Evolutionary conservation across 1,140 invertebrate genomes (phyloP).

Genomic region (Leptinotarsa undecemlineata): DNA sequence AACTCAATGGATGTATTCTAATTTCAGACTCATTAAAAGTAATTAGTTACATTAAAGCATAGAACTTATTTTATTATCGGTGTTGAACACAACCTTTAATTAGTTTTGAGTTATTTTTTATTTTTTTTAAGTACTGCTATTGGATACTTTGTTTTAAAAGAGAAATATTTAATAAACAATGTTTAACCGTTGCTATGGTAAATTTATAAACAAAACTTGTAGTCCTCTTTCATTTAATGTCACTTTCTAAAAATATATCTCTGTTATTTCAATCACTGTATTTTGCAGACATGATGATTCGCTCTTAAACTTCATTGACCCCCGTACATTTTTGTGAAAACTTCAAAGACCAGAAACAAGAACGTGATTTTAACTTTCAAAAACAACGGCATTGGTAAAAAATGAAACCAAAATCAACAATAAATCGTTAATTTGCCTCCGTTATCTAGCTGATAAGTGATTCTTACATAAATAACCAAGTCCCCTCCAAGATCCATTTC

Average conservation of each 20-base stretch:
- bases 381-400: not conserved
- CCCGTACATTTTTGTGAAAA: not conserved
- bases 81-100: too few species aligned
- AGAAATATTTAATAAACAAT: too few species aligned
- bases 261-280: not conserved
- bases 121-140: too few species aligned
- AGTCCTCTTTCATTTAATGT: too few species aligned
- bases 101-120: too few species aligned
- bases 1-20: too few species aligned
- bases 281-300: not conserved
- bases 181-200: too few species aligned
- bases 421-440: constrained; percentile 13
- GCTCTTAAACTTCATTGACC: not conserved
- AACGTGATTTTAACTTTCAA: not conserved
- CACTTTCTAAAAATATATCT: not conserved
- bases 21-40: too few species aligned
- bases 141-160: too few species aligned
- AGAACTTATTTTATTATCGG: too few species aligned
- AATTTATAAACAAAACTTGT: too few species aligned
- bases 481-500: constrained; percentile 23
- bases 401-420: not conserved
- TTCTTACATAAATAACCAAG: constrained; percentile 39
- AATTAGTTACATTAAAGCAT: too few species aligned
- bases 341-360: not conserved
- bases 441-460: constrained; percentile 39